Evolutionary conservation across 2,113 vertebrate genomes (phyloP).

Genomic region (Candoia aspera): DNA sequence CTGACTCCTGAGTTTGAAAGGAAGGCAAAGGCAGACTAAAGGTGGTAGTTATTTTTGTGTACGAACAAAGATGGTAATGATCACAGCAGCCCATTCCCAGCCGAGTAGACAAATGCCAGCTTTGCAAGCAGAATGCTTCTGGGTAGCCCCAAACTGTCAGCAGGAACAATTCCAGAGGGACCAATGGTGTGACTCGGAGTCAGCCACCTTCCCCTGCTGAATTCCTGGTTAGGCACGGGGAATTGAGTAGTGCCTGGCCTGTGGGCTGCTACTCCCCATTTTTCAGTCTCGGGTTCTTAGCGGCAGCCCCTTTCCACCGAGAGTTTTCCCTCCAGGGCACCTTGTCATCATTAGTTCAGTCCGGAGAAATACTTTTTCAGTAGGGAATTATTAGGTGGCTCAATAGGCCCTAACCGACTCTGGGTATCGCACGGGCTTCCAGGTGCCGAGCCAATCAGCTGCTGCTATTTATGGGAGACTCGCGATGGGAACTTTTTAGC

Average conservation of each 20-base stretch:
- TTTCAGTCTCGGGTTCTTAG: background rate
- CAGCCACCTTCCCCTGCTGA: background rate
- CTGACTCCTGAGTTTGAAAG: background rate
- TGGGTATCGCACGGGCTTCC: background rate
- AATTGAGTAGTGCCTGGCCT: background rate
- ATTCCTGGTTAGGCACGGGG: background rate
- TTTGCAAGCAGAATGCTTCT: background rate
- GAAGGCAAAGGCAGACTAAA: background rate
- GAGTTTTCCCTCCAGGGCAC: background rate
- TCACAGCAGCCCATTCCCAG: background rate
- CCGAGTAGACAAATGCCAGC: background rate
- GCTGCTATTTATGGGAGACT: background rate
- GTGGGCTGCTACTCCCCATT: background rate
- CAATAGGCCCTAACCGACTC: background rate
- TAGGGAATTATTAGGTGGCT: background rate
- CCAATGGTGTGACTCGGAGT: rapidly evolving
- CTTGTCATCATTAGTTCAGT: background rate
- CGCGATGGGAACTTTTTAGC: background rate
- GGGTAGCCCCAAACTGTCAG: background rate
- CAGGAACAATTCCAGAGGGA: background rate
- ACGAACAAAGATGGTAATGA: background rate
- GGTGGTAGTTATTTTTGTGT: no score
- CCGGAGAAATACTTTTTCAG: background rate
- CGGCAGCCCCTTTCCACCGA: background rate
- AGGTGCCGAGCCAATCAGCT: background rate